Base-by-base conservation (phyloP, 2,797 vertebrate genomes). In the Balearica regulorum region DNA sequence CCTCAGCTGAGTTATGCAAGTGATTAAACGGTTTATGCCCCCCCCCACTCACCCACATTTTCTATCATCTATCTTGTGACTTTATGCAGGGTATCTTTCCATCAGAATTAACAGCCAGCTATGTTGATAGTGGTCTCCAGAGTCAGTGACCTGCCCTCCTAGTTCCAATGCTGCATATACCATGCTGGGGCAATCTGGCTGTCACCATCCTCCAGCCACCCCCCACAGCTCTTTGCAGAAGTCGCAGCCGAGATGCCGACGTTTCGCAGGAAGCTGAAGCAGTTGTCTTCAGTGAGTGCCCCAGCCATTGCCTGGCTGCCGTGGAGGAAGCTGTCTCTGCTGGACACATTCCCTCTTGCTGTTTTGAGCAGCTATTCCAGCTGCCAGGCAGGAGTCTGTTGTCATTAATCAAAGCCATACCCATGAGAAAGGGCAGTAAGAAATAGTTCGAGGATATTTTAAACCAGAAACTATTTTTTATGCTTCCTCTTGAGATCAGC, bases 1-100 rank as follows among this genome's bases (percentile, higher is more conserved):
- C 90, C 92, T 94, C 89, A 86, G 54, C 29, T 49, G 73, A 76
- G 54, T 92, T 95, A 54, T 48, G 81, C 83, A 94, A 83, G 64
- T 35, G 37, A 68, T 54, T 41, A 72, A 89, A 58, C 0, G 0
- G 39, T 70, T 65, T 71, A 43, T 73, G 17, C 1, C 9, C 16
- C 1, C 9, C 16, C 3, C 48, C 43, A 66, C 19, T 24, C 33
- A 4, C 33, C 53, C 21, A 12, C 6, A 3, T 89, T 83, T 95
- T 60, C 37, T 53, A 2, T 76, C 51, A 95, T 60, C 37, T 53
- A 2, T 76, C 51, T 43, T 64, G 58, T 57, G 65, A 60, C 68
- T 75, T 82, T n/a, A 13, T 49, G 49, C 15, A 41, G 54, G 29
- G 16, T 57, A 62, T 43, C 57, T 76, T 91, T 76, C 57, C 31